Evolutionary conservation across 2,113 vertebrate genomes (phyloP), one percentile per base, ranked within the genome.

Genomic region (Calcarius ornatus): DNA sequence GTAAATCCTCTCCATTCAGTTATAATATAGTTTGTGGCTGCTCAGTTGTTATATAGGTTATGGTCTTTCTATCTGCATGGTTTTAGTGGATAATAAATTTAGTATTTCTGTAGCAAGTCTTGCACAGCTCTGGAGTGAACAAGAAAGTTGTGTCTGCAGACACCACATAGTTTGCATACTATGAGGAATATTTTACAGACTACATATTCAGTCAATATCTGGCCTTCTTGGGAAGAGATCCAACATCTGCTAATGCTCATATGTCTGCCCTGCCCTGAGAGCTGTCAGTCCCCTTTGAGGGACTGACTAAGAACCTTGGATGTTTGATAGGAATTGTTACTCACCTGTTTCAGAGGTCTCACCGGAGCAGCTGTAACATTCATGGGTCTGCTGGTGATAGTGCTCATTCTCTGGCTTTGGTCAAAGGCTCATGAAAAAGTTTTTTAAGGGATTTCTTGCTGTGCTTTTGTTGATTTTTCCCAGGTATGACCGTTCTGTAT

Each of bases 401-500:
- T 65, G 35, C 37, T 84, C 56, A 15, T 84, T 75, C 64, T 71
- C 53, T 81, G 45, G 11, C 19, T 72, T 89, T 51, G 38, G 54
- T 59, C 68, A 73, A n/a, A 92, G 13, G 12, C n/a, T 85, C 35
- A 27, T 35, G 27, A 70, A 83, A 31, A 81, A 12, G 7, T 65
- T 27, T 68, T 91, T 64, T 25, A 77, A 60, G 15, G 15, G 16
- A n/a, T 70, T 90, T 89, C 28, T 80, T 81, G 17, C 23, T 63
- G 11, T 79, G 38, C 40, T 64, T 76, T 60, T 72, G 21, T 57
- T 64, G 57, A 30, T 92, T 94, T 35, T 37, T 77, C 86, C 61
- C 92, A 98, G 98, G 18, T 90, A 96, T 31, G 95, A 96, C 31
- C 86, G 0, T 71, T 97, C 98, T 40, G 95, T 98, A 24, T 98